phyloP scores from a whole-genome alignment of 2,888 invertebrate genomes.

The Bombylius major region DNA sequence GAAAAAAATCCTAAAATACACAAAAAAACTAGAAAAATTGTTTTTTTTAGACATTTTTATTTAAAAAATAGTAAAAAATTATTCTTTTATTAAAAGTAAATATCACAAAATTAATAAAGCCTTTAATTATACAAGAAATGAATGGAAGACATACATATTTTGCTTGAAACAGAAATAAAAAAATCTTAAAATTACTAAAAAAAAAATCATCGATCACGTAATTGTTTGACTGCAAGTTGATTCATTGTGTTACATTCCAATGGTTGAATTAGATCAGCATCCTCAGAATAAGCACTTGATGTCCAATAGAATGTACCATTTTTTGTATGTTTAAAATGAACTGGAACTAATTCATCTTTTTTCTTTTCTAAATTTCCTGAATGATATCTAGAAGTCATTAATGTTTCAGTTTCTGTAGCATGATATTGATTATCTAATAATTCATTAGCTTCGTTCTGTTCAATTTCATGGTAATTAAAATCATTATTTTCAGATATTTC shows the following conservation, averaged over 20 bases:
- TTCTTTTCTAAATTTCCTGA: background rate
- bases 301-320: constrained; percentile 81
- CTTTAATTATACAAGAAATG: background rate
- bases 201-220: background rate
- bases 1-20: no score
- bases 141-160: no score
- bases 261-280: constrained; percentile 29
- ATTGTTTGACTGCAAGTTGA: constrained; percentile 24
- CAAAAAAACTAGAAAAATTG: no score
- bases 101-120: background rate
- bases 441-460: constrained; percentile 72
- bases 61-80: no score
- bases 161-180: no score
- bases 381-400: no score
- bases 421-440: constrained; percentile 16
- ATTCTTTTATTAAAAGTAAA: background rate
- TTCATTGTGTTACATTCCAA: constrained; percentile 28
- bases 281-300: constrained; percentile 38
- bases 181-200: no score
- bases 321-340: constrained; percentile 67
- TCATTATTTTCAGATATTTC: constrained; percentile 32
- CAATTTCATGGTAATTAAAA: constrained; percentile 44
- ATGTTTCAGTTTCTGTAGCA: no score
- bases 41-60: no score
- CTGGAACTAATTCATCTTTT: constrained; percentile 39